Base-by-base conservation (phyloP, 1,140 invertebrate genomes). In the Drosophila repleta region DNA sequence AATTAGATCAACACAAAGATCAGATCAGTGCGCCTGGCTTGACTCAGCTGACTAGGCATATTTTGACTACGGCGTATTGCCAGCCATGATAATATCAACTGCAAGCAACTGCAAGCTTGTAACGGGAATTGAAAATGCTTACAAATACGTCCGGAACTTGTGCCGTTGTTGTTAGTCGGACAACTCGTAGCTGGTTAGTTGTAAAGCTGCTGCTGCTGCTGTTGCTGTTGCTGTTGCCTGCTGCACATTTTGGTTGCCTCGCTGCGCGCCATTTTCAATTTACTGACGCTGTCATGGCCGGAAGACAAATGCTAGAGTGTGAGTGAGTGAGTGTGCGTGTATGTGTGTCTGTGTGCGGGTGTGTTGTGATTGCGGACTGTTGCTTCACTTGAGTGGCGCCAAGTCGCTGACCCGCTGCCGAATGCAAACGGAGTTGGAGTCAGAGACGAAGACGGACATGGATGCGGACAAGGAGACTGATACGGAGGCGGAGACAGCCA, bases 331-430 rank as follows among this genome's bases (percentile, higher is more conserved):
- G 60, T 64, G 53, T 57, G 41, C 35, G 56, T 45, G 18, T 21
- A 17, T 53, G 43, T 70, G 71, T 17, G 53, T 65, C 56, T 20
- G 61, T 55, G 66, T 11, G 64, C 46, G 56, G 61, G 55, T 78
- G 76, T 81, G 79, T 74, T 81, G 74, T 81, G 74, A 81, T 81
- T 81, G 79, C 79, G 74, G 77, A 80, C 77, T 80, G 77, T 80
- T 80, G 77, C 77, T 80, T 80, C 77, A 76, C 72, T 80, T 80
- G 77, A 80, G 77, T 72, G 61, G 73, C 78, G 62, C 67, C 73
- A 72, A 80, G 77, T 76, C 73, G 73, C 46, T 68, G 76, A 79
- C 66, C 76, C 21, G 39, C 39, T 43, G 13, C 20, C 55, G 39
- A 43, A 57, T 45, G 55, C 55, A 57, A 57, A 57, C 39, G 39